Base-by-base conservation (phyloP, 30 jellyfish, hydroid and myxozoan genomes). In the Cassiopea andromeda region DNA sequence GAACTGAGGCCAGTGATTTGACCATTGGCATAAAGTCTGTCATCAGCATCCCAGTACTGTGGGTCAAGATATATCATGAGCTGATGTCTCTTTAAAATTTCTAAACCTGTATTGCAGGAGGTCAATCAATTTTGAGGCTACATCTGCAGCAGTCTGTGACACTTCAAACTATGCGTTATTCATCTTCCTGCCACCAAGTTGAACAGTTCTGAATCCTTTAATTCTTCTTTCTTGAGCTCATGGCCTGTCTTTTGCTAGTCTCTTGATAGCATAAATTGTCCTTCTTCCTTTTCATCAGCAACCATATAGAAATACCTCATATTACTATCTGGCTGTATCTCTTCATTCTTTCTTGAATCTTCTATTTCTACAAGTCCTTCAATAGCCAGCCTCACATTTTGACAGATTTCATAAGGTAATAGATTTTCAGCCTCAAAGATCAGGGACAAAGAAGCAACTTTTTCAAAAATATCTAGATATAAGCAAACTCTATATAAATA, bases 41-140 rank as follows among this genome's bases (percentile, higher is more conserved):
- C 46, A 59, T 73, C n/a, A 48, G 87, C 77, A 44, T 14, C 45
- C 76, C 87, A 78, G 60, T n/a, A 78, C 50, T 78, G 79, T 44
- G 87, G 73, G 49, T 44, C 87, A 15, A 78, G 87, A 44, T 80
- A 78, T 80, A 38, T 78, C 76, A 78, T 59, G 19, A 43, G 60
- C 77, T 44, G 60, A 78, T 14, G n/a, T 12, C 17, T 45, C 60
- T 19, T 44, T 73, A n/a, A 73, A 44, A 14, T 73, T 59, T 73
- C 8, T 15, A 73, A 73, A 73, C 43, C 83, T 15, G 50, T 19
- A 19, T 44, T 44, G 15, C 10, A 73, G 60, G 19, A 73, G 60
- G 15, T 73, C 83, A 19, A 73, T 73, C 19, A 73, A 54, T 19
- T 73, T 45, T 54, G 19, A 44, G 50, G 83, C 83, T 54, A 54